phyloP scores from a whole-genome alignment of 2,113 vertebrate species.

The Dermatemys mawii region DNA sequence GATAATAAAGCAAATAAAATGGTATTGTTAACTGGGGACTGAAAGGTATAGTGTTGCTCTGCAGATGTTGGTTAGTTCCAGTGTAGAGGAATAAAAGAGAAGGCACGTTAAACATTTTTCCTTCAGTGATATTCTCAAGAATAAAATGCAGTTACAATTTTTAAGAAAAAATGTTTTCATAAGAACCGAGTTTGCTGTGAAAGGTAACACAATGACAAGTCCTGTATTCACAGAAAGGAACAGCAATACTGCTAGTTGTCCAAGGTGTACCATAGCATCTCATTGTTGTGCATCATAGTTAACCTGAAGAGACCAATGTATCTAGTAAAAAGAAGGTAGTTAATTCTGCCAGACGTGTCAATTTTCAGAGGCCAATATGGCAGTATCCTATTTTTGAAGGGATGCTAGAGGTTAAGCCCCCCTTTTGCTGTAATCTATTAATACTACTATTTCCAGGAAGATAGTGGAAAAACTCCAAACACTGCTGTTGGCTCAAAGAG shows the following conservation, averaged over 20 bases:
- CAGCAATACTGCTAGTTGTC: neutral
- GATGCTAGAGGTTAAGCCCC: neutral
- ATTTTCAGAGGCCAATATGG: neutral
- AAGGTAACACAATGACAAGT: neutral
- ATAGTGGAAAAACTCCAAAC: neutral
- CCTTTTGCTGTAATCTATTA: neutral
- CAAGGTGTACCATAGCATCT: neutral
- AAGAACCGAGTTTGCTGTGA: rapidly evolving
- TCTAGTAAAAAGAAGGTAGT: neutral
- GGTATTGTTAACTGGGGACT: neutral
- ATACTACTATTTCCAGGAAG: neutral
- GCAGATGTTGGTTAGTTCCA: neutral
- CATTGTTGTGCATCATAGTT: neutral
- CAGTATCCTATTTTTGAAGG: neutral
- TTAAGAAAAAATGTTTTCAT: neutral
- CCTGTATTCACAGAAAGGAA: neutral
- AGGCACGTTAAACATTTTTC: neutral
- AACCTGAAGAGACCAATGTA: neutral
- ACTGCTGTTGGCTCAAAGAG: neutral
- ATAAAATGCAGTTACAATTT: neutral
- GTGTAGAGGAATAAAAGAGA: neutral
- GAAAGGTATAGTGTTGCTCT: neutral
- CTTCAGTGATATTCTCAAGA: neutral
- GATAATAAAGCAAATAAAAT: neutral
- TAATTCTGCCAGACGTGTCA: neutral